Evolutionary conservation across 2,888 invertebrate genomes (phyloP), one percentile per base, ranked within the genome.

Genomic region (Pammene aurita): DNA sequence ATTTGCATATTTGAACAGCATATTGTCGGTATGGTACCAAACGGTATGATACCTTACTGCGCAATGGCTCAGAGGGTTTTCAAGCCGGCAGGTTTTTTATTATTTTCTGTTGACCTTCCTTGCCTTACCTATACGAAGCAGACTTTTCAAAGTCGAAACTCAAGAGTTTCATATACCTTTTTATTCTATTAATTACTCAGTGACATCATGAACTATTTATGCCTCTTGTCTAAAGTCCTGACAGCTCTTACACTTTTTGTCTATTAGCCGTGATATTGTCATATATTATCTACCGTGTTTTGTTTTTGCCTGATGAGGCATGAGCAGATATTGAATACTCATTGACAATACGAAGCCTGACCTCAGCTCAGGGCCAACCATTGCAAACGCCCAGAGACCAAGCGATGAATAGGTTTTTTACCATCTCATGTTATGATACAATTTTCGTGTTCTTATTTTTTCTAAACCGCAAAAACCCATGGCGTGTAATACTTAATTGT

Each of bases 401-500:
- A 64, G 34, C 58, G 76, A 78, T 82, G 80, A 80, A 81, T 84
- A 75, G 68, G 64, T 62, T 66, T 78, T 78, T 81, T 80, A 70
- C 67, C 73, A 73, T 72, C 74, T 74, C 75, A 78, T 78, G 81
- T 82, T 78, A 76, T 78, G 78, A 74, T 71, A 78, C 76, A 79
- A 79, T 81, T 77, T 80, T 80, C 73, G 74, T 76, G 72, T 75
- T 75, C 80, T 76, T 80, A 80, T 83, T 78, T 82, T 79, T 77
- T 75, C 73, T 76, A 75, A 74, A 77, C 73, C 74, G 76, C 79
- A 81, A 87, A 87, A 86, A 86, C 83, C 78, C 78, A 73, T 78
- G 74, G 77, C 78, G 75, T 82, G 81, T 83, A 75, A 74, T 82
- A 81, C 82, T 87, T 87, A 86, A 88, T 87, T 86, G 81, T 81